Evolutionary conservation across 1,140 invertebrate species (phyloP), one percentile per base, ranked within the genome.

Genomic region (Zaprionus vittiger): DNA sequence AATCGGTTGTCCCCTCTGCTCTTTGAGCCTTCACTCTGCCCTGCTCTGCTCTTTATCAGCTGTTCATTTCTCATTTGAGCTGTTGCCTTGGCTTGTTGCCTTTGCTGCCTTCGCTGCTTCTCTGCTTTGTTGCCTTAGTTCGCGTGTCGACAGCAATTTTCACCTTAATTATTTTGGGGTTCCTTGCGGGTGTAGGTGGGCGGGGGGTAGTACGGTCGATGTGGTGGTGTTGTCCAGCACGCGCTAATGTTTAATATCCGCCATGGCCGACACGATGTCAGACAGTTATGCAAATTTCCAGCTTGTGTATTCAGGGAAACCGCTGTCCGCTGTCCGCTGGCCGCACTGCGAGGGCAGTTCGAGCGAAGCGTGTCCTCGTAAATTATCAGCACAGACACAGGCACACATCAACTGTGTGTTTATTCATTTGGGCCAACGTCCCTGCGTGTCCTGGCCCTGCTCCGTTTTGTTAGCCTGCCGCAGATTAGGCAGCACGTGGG

Each of bases 231-330:
- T 87, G 85, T 84, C 56, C 85, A 90, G 85, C 85, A 89, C 85
- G 85, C 81, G 85, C 85, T 90, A 90, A 90, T 90, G 85, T 90
- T 90, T 90, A 90, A 90, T 90, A 90, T 90, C 85, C 85, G 85
- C 71, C 56, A 31, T 62, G 73, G 63, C 70, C 54, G 17, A 41
- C 59, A 80, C 69, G 66, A 83, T 62, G 60, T 57, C 84, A 80
- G 85, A 90, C 85, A 90, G 85, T 76, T 90, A 90, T 90, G 85
- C 85, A 90, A 90, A 90, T 90, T 90, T 90, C 60, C 73, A 71
- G 78, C 76, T 82, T 82, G 79, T 85, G 72, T 80, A 77, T 81
- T 74, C 76, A 78, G 79, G 17, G 41, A 31, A 41, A 6, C 15
- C 5, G 15, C 38, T 7, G 5, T 1, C 38, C 38, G 1, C 28